Evolutionary conservation across 2,797 vertebrate species (phyloP).

Genomic region (Heterohyrax brucei): DNA sequence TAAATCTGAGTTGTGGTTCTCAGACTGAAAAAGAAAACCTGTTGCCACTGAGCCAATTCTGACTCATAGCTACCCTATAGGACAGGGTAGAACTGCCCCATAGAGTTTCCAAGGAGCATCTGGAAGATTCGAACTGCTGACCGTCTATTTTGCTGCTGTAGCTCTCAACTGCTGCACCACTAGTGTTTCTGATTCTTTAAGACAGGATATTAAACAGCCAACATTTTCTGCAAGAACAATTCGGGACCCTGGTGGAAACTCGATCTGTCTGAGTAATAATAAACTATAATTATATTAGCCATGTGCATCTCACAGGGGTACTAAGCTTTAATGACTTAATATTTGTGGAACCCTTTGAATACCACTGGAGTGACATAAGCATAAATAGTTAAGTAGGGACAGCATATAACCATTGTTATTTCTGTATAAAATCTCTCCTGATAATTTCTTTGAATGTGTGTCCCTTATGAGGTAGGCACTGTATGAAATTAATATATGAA

Average conservation of each 20-base stretch:
- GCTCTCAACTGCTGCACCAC: too few relatives aligned
- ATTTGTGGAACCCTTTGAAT: conserved; percentile 72
- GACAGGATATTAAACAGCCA: conserved; percentile 72
- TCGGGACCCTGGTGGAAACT: conserved; percentile 71
- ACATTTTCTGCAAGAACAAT: conserved; percentile 63
- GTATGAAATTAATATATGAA: conserved; percentile 64
- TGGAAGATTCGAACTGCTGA: too few relatives aligned
- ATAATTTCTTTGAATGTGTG: conserved; percentile 46
- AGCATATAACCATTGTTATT: conserved; percentile 75
- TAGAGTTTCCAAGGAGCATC: too few relatives aligned
- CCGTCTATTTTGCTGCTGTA: too few relatives aligned
- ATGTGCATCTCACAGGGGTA: conserved; percentile 69
- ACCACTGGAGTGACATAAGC: conserved; percentile 75
- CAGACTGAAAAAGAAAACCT: neutral
- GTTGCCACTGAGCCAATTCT: too few relatives aligned
- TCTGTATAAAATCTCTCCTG: conserved; percentile 72
- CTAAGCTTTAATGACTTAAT: conserved; percentile 80
- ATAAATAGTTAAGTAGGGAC: conserved; percentile 77
- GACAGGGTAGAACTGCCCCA: too few relatives aligned
- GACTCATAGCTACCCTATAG: too few relatives aligned
- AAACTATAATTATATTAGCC: conserved; percentile 75
- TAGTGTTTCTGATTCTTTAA: too few relatives aligned
- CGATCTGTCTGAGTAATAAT: conserved; percentile 78
- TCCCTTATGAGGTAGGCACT: neutral
- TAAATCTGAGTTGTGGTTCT: conserved; percentile 71